phyloP scores from a whole-genome alignment of 2,797 vertebrate species.

The Euphonia xanthogaster region DNA sequence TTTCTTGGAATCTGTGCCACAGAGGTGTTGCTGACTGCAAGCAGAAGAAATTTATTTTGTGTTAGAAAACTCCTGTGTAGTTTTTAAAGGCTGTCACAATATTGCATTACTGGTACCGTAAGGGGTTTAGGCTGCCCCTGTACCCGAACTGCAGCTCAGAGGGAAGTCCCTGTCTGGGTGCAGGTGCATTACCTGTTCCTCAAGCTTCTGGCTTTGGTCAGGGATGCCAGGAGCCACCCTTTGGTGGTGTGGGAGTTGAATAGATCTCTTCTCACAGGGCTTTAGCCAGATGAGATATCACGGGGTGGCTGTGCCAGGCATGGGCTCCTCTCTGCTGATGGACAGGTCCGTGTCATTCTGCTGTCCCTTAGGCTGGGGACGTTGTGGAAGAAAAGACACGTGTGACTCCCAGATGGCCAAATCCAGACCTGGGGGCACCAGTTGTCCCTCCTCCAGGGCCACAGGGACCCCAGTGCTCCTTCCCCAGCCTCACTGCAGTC shows the following conservation, averaged over 20 bases:
- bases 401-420: background rate
- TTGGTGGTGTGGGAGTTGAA: background rate
- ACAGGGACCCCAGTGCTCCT: background rate
- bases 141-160: background rate
- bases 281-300: background rate
- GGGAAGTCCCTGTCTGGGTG: rapidly evolving
- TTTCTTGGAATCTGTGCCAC: background rate
- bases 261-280: rapidly evolving
- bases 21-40: background rate
- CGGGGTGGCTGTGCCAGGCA: background rate
- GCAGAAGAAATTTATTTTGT: background rate
- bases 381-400: rapidly evolving
- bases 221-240: background rate
- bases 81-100: background rate
- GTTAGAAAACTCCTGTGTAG: background rate
- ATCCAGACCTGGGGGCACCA: background rate
- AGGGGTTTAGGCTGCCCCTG: background rate
- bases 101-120: background rate
- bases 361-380: background rate
- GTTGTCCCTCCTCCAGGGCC: rapidly evolving
- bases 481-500: rapidly evolving
- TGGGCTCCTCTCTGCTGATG: background rate
- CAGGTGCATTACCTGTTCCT: background rate
- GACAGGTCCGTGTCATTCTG: rapidly evolving
- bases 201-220: background rate